These are phyloP conservation scores for Cactoblastis cactorum DNA, from an alignment of 2,888 invertebrate genomes.

Conservation along the genomic window DNA sequence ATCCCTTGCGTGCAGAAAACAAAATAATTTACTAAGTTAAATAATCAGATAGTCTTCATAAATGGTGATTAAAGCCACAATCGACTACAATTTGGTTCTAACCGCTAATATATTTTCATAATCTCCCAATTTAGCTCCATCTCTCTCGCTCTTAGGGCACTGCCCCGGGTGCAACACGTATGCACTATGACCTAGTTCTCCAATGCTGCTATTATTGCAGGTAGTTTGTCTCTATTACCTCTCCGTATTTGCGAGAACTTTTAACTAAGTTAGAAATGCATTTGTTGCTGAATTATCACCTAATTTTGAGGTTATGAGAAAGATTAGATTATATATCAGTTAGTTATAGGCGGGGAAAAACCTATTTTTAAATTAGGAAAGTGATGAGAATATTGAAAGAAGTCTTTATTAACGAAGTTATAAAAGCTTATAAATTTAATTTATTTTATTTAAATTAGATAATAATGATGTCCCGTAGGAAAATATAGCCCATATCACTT, in stretches of 20 bases:
- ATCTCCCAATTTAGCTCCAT: not conserved
- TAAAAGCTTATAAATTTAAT: too few species aligned
- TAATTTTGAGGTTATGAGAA: not conserved
- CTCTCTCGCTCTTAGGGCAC: not conserved
- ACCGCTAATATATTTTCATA: slow-evolving; percentile 7
- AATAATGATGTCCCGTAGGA: too few species aligned
- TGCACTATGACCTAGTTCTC: slow-evolving; percentile 8
- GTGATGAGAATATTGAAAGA: too few species aligned
- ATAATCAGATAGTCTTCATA: not conserved
- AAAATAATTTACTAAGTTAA: not conserved
- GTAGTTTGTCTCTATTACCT: slow-evolving; percentile 1
- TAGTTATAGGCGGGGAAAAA: too few species aligned
- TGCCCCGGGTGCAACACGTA: not conserved
- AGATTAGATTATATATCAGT: too few species aligned
- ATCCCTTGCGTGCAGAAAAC: too few species aligned
- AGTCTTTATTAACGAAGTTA: too few species aligned
- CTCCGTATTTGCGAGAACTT: not conserved
- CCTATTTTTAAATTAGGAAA: too few species aligned
- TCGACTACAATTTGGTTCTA: slow-evolving; percentile 1
- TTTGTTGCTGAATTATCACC: not conserved
- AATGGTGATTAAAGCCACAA: not conserved
- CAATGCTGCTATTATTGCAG: not conserved
- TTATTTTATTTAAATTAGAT: too few species aligned
- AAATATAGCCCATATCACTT: too few species aligned
- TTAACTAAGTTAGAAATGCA: not conserved